phyloP scores from a whole-genome alignment of 2,113 vertebrate genomes.

The Apodemus speciosus region DNA sequence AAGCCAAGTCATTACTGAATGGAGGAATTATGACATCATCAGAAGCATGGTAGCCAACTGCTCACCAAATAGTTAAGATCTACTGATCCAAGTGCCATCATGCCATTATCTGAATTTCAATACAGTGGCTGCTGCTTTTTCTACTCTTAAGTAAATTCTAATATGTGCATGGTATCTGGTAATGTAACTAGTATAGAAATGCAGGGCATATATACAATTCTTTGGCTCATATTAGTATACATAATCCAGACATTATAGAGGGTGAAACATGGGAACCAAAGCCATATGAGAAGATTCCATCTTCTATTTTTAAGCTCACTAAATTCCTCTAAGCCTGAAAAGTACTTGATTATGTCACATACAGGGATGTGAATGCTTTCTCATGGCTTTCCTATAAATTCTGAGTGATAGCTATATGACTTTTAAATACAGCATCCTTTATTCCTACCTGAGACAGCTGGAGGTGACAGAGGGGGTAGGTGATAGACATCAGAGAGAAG shows the following conservation, averaged over 20 bases:
- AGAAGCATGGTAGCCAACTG: constrained; percentile 34
- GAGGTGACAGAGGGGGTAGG: neutral
- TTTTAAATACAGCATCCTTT: constrained; percentile 31
- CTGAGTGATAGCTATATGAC: neutral
- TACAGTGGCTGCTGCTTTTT: constrained; percentile 5
- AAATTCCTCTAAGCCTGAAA: neutral
- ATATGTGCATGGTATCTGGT: neutral
- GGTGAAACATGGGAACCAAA: neutral
- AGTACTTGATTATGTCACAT: neutral
- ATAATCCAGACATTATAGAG: neutral
- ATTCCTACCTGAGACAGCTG: neutral
- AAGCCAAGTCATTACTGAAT: constrained; percentile 39
- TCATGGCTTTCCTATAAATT: neutral
- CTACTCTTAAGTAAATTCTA: constrained; percentile 14
- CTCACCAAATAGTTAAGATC: constrained; percentile 13
- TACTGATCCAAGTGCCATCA: neutral
- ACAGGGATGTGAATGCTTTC: neutral
- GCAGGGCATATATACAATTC: neutral
- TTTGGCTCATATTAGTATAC: neutral
- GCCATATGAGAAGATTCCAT: neutral
- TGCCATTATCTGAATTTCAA: constrained; percentile 20
- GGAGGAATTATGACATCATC: constrained; percentile 53
- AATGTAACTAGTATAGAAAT: constrained; percentile 13
- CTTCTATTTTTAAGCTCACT: neutral
- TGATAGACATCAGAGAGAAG: neutral